Percentiles rank a stretch among this genome's conserved stretches.
phyloP scores from a whole-genome alignment of 2,113 vertebrate species.

The Saguinus imperator region DNA sequence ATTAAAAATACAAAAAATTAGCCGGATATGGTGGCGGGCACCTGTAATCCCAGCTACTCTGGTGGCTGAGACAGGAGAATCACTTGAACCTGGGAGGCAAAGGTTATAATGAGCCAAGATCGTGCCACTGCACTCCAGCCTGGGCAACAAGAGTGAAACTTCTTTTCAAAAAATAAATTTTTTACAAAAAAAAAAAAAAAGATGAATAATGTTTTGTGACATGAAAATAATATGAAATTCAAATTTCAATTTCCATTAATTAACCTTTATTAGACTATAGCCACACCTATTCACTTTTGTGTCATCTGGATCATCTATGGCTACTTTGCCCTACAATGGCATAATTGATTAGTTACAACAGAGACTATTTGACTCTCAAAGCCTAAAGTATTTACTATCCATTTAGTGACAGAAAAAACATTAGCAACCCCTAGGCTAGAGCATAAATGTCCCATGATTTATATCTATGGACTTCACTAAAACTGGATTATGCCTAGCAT shows the following conservation, averaged over 20 bases:
- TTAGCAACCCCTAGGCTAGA: background rate
- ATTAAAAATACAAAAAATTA: no score
- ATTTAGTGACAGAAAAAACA: background rate
- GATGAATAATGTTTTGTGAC: background rate
- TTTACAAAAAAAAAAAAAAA: background rate
- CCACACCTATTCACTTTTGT: background rate
- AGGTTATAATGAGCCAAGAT: no score
- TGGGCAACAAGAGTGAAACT: no score
- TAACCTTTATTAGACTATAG: background rate
- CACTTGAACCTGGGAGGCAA: no score
- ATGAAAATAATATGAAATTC: background rate
- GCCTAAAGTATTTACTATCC: background rate
- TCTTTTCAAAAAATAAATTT: no score
- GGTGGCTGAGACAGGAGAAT: no score
- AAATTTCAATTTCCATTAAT: background rate
- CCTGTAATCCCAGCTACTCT: no score
- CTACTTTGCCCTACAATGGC: background rate
- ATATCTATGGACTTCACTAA: background rate
- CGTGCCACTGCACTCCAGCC: no score
- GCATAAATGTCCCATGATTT: background rate
- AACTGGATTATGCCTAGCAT: background rate
- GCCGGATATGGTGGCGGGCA: fast-evolving
- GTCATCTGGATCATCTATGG: background rate
- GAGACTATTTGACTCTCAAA: background rate
- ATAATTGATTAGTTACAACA: background rate